These are phyloP conservation scores for Amphibalanus amphitrite DNA, from an alignment of 1,140 invertebrate genomes.

Conservation along the genomic window DNA sequence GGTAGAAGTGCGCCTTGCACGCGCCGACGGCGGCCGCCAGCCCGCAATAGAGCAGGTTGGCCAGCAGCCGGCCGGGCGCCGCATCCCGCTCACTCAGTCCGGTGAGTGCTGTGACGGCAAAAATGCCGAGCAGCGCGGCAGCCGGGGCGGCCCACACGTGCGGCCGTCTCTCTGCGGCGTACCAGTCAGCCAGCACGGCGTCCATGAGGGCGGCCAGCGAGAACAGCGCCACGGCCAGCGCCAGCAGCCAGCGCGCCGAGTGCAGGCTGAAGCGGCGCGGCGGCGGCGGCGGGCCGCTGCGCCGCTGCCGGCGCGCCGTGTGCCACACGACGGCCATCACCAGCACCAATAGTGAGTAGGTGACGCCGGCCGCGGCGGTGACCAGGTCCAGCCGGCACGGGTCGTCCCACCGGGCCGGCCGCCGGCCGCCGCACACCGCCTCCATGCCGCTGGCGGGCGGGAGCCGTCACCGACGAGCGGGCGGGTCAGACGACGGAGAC, in stretches of 20 bases:
- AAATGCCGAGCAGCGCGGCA: not conserved
- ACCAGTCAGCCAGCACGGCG: not conserved
- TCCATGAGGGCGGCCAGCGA: not conserved
- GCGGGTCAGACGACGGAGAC: too few species aligned
- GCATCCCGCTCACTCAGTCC: not conserved
- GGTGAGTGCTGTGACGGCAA: not conserved
- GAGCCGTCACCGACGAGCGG: too few species aligned
- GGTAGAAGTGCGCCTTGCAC: not conserved
- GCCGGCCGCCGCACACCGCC: not conserved
- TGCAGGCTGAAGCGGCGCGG: not conserved
- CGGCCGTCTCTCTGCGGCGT: not conserved
- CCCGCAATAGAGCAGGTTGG: not conserved
- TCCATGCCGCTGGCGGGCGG: not conserved
- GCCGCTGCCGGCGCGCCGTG: too few species aligned
- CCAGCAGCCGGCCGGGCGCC: not conserved
- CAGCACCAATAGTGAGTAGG: too few species aligned
- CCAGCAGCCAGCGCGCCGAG: not conserved
- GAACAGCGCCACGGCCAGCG: not conserved
- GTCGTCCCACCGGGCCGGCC: not conserved
- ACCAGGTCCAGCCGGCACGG: not conserved
- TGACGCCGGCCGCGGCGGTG: not conserved
- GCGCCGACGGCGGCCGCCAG: not conserved
- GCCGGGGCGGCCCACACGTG: not conserved
- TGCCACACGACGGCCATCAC: not conserved
- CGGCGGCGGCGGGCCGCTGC: too few species aligned